These are phyloP conservation scores for Brachionus plicatilis DNA, from an alignment of 1,140 invertebrate species.

Conservation along the genomic window DNA sequence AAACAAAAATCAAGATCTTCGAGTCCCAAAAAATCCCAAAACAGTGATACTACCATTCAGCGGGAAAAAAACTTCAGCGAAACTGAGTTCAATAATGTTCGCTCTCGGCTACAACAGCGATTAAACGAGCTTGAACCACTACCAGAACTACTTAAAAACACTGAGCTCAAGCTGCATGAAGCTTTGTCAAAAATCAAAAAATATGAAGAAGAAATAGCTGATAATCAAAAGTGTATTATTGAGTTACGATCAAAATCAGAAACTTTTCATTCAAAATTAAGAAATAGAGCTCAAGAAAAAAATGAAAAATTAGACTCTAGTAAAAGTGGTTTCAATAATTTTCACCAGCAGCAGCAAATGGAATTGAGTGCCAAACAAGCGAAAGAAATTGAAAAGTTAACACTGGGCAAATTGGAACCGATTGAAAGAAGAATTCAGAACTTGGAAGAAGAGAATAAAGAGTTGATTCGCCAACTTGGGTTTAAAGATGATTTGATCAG, in stretches of 20 bases:
- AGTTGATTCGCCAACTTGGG: constrained; percentile 5
- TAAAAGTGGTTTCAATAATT: not conserved
- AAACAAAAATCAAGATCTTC: not conserved
- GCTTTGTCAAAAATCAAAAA: constrained; percentile 46
- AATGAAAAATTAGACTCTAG: not conserved
- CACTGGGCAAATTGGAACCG: not conserved
- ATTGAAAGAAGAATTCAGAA: constrained; percentile 26
- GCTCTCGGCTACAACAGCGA: constrained; percentile 48
- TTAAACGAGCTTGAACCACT: constrained; percentile 54
- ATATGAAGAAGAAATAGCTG: constrained; percentile 48
- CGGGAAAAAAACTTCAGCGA: constrained; percentile 45
- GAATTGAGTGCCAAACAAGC: not conserved
- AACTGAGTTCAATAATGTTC: constrained; percentile 51
- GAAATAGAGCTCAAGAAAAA: not conserved
- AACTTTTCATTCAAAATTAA: not conserved
- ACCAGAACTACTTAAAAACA: constrained; percentile 52
- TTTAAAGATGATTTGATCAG: constrained; percentile 17
- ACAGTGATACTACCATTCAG: not conserved
- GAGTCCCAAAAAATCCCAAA: not conserved
- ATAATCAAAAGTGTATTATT: constrained; percentile 48
- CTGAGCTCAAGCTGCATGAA: constrained; percentile 51
- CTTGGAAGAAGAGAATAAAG: constrained; percentile 20
- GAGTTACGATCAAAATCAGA: constrained; percentile 51
- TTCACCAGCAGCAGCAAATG: constrained; percentile 7
- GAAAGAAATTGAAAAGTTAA: not conserved